phyloP scores from a whole-genome alignment of 2,113 vertebrate species.

The Boleophthalmus pectinirostris region DNA sequence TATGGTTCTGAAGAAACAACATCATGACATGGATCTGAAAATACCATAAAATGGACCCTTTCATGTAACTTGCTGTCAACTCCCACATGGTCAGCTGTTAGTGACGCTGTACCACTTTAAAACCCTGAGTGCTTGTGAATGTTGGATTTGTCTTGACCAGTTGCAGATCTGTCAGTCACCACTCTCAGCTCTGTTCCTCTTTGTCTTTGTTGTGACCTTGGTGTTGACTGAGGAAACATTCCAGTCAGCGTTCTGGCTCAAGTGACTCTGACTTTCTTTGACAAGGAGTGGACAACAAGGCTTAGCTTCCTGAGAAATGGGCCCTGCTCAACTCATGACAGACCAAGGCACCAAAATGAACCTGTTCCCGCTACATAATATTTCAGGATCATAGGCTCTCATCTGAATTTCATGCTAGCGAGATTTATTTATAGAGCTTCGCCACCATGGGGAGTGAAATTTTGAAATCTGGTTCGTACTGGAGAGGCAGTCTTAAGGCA shows the following conservation, averaged over 20 bases:
- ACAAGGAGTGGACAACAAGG: background rate
- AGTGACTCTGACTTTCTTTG: background rate
- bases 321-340: background rate
- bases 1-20: background rate
- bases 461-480: no score
- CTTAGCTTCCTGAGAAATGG: background rate
- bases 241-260: background rate
- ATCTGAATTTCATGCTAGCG: no score
- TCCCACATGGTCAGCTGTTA: no score
- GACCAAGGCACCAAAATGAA: background rate
- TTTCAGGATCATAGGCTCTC: no score
- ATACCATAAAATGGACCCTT: no score
- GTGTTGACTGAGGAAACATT: background rate
- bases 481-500: no score
- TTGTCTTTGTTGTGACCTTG: slow-evolving; percentile 6
- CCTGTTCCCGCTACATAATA: background rate
- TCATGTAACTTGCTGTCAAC: no score
- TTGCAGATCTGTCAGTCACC: background rate
- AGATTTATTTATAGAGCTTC: background rate
- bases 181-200: background rate
- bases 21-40: no score
- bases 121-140: background rate
- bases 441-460: background rate
- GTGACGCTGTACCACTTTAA: background rate
- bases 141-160: background rate